Conservation (phyloP, 2,888 invertebrate species). For the Agrilus mali region DNA sequence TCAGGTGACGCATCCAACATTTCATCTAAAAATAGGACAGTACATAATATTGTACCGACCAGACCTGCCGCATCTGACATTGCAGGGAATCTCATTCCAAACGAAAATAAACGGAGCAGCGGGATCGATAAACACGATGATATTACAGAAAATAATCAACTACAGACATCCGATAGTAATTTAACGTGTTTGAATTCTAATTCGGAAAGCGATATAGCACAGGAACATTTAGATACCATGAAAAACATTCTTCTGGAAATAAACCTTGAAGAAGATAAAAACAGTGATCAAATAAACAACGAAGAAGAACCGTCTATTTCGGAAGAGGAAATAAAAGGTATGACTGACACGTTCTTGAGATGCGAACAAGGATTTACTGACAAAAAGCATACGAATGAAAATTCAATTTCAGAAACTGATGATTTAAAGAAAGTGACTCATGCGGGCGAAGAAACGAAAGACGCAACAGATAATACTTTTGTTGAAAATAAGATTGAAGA, state of each 20-base stretch:
- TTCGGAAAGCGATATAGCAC: background rate
- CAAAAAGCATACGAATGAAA: background rate
- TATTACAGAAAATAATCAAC: background rate
- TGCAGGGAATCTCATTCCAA: constrained; percentile 5
- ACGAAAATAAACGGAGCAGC: constrained; percentile 4
- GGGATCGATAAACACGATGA: background rate
- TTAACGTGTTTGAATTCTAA: constrained; percentile 12
- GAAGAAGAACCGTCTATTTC: background rate
- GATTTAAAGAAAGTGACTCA: background rate
- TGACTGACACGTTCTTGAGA: constrained; percentile 1
- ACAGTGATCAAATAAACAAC: background rate
- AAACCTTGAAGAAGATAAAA: background rate
- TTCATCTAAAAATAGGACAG: too few species aligned
- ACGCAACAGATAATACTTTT: constrained; percentile 15
- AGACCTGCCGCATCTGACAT: constrained; percentile 12
- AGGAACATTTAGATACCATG: background rate
- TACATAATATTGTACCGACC: constrained; percentile 5
- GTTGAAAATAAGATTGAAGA: constrained; percentile 10
- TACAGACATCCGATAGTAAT: background rate
- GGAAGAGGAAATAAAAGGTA: background rate
- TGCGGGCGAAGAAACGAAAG: constrained; percentile 10
- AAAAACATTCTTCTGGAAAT: background rate
- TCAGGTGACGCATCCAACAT: too few species aligned
- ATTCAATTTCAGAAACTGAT: background rate
- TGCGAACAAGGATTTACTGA: background rate